Evolutionary conservation across 2,797 vertebrate species (phyloP), one percentile per base, ranked within the genome.

Genomic region (Crax fasciolata): DNA sequence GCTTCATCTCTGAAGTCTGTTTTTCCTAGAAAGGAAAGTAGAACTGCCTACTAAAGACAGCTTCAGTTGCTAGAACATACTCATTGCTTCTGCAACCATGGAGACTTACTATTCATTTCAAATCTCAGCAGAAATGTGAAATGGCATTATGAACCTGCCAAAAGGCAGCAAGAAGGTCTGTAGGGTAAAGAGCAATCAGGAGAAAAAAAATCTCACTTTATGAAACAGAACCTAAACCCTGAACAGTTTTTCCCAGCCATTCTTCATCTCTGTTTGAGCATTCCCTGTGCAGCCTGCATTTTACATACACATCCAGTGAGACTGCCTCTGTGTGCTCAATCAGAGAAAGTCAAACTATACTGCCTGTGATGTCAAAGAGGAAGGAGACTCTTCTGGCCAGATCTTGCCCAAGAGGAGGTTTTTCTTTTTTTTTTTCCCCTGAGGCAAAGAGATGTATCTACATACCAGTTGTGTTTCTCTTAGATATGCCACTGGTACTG

Each of bases 1-100:
- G 78, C 71, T 91, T 92, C 74, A 63, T 82, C 91, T 96, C 86
- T 84, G 61, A 77, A 94, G 57, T 67, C 91, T 86, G 62, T 84
- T 91, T 86, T 96, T 94, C 94, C 90, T 94, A 89, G 96, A 95
- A 96, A 96, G 94, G 94, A 86, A 95, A 94, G 67, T 12, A 67
- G 54, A 95, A 59, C 91, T 82, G 83, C 87, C 85, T 93, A 43
- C 80, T 84, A 79, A 90, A 91, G 74, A 58, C 51, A 73, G 87
- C 61, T 89, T 94, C 85, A 95, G 83, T 90, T 96, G 87, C 91
- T 94, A 61, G 52, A 89, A 61, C 30, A 57, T 63, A 24, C 89
- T 84, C 92, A 41, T 9, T 82, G 74, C 91, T 91, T 62, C 92
- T 93, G 96, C 93, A 95, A 82, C 93, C 86, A 94, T 89, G 89